Percentiles rank a stretch among this genome's conserved stretches.
Evolutionary conservation across 2,888 invertebrate species (phyloP).

Genomic region (Mesochorus sp.): DNA sequence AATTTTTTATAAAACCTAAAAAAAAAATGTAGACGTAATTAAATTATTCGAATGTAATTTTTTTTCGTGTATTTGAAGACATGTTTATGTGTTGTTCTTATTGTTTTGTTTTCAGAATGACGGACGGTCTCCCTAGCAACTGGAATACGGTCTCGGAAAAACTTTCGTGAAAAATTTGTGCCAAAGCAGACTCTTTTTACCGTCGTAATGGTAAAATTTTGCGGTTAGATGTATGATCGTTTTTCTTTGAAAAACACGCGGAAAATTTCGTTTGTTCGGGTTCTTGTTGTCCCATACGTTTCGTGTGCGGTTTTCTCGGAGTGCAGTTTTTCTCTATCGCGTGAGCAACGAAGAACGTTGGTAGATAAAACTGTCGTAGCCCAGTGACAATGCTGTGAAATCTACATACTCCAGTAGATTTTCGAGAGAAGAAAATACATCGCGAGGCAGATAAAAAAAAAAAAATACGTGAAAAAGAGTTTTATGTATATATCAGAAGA

Average conservation of each 20-base stretch:
- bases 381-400: constrained; percentile 31
- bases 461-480: not conserved
- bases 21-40: no score
- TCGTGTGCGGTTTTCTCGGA: no score
- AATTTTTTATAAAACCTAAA: no score
- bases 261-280: constrained; percentile 19
- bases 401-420: constrained; percentile 18
- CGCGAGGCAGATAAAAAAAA: not conserved
- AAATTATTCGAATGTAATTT: not conserved
- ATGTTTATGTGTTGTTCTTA: not conserved
- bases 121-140: not conserved
- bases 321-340: constrained; percentile 30
- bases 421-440: not conserved
- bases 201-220: not conserved
- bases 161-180: constrained; percentile 11
- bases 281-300: no score
- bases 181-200: not conserved
- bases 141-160: not conserved
- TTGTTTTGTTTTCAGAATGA: constrained; percentile 39
- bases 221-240: not conserved
- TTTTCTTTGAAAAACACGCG: not conserved
- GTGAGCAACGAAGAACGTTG: not conserved
- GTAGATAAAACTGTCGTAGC: constrained; percentile 45
- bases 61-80: not conserved
- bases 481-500: constrained; percentile 20